Evolutionary conservation across 2,113 vertebrate genomes (phyloP), one percentile per base, ranked within the genome.

Genomic region (Cottus gobio): DNA sequence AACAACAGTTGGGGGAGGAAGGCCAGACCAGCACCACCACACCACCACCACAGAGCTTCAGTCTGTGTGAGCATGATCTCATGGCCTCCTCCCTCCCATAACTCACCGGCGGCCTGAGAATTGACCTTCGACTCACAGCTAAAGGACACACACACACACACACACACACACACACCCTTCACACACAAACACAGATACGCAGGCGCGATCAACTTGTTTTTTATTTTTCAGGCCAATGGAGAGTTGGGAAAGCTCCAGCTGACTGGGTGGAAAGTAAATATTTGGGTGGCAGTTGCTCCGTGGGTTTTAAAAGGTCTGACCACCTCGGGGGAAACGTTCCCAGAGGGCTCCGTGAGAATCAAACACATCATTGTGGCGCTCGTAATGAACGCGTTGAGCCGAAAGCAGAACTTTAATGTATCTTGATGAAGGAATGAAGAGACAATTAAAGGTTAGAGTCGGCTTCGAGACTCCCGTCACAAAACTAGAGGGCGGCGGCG

Each of bases 1-100:
- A 91, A 92, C 88, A 91, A 71, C 80, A 31, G 81, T 72, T 79
- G 76, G 79, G 52, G 77, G 87, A 89, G 81, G 77, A 71, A 69
- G 58, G 73, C 71, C 79, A 86, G 74, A 84, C 3, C 24, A 24
- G 12, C n/a, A 26, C 11, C 50, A 9, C 22, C 52, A 52, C 48
- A 52, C 50, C 50, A 84, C 87, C 82, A 86, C 67, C 54, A 31
- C 75, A 75, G 69, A 65, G 79, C 72, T 71, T 13, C 57, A 83
- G 82, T 69, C 34, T 34, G 34, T 34, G 73, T 1, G 10, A 83
- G 52, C 48, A 66, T 89, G 88, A 87, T 80, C 61, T 82, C 87
- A 84, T 54, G 71, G 77, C 75, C 86, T 88, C 85, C 88, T 87
- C 85, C 89, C 78, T 69, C 42, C 82, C 62, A 87, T 80, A 80